A percentile compares a stretch with the other conserved stretches of the same genome.
Conservation (phyloP, 1,140 invertebrate species). For the Camponotus floridanus region DNA sequence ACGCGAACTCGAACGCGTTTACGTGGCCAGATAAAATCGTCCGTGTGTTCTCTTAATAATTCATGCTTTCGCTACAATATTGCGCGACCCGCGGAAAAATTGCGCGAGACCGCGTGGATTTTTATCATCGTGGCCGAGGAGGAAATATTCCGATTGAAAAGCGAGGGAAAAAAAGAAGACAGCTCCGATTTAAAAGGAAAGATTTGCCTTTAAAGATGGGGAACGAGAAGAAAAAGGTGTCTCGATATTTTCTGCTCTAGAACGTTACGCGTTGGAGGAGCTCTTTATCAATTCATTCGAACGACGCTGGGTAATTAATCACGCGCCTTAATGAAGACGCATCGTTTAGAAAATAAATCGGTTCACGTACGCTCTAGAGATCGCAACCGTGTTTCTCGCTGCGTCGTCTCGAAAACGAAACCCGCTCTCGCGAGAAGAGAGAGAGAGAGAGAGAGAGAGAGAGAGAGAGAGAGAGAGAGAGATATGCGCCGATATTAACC, state of each 20-base stretch:
- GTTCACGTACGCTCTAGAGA: constrained; percentile 13
- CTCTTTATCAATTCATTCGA: background rate
- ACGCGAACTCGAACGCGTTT: constrained; percentile 37
- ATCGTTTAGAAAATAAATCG: constrained; percentile 15
- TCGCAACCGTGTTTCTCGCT: constrained; percentile 31
- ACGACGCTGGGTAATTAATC: constrained; percentile 38
- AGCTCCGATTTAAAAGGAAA: background rate
- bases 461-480: background rate
- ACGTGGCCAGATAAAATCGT: constrained; percentile 64
- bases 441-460: too few relatives aligned
- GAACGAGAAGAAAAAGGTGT: background rate
- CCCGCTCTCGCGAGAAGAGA: background rate
- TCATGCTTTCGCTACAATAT: constrained; percentile 37
- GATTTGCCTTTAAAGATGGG: background rate
- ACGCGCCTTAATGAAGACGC: background rate
- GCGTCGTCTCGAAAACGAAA: constrained; percentile 58
- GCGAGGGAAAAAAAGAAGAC: background rate
- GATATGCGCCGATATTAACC: background rate
- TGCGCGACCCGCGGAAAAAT: constrained; percentile 40
- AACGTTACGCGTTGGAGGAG: background rate
- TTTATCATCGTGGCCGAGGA: constrained; percentile 20
- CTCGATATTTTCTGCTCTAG: background rate
- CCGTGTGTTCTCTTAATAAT: constrained; percentile 46
- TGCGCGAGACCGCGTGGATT: constrained; percentile 23
- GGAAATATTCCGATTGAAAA: constrained; percentile 16